phyloP scores from a whole-genome alignment of 2,888 invertebrate species.

The Leptodirus hochenwartii region DNA sequence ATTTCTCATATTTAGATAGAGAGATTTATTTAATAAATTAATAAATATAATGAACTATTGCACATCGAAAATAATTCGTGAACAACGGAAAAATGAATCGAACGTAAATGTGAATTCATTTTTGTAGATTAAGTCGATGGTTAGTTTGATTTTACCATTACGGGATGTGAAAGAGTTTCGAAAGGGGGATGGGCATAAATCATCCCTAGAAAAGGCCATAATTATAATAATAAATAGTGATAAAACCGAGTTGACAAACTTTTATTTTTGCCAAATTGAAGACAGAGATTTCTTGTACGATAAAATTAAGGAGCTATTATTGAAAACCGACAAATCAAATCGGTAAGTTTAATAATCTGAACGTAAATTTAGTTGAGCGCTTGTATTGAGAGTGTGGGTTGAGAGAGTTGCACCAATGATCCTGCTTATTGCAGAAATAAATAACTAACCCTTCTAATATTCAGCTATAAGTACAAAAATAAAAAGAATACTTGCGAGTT shows the following conservation, averaged over 20 bases:
- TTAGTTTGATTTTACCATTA: conserved; percentile 76
- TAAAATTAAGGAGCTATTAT: conserved; percentile 75
- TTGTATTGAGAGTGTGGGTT: conserved; percentile 1
- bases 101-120: conserved; percentile 1
- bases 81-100: background rate
- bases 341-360: conserved; percentile 17
- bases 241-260: conserved; percentile 56
- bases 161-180: conserved; percentile 64
- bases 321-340: conserved; percentile 34
- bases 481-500: too few relatives aligned
- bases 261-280: conserved; percentile 74
- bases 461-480: too few relatives aligned
- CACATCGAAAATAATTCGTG: background rate
- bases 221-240: conserved; percentile 64
- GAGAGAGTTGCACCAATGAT: background rate
- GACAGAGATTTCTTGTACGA: conserved; percentile 78
- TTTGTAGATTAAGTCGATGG: conserved; percentile 53
- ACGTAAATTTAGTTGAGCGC: background rate
- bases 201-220: conserved; percentile 46
- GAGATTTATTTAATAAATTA: background rate
- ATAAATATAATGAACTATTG: background rate
- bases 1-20: background rate
- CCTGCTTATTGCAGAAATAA: background rate
- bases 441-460: too few relatives aligned
- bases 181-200: conserved; percentile 46